phyloP scores from a whole-genome alignment of 2,797 vertebrate species.

The Pangasius sanitwongsei region DNA sequence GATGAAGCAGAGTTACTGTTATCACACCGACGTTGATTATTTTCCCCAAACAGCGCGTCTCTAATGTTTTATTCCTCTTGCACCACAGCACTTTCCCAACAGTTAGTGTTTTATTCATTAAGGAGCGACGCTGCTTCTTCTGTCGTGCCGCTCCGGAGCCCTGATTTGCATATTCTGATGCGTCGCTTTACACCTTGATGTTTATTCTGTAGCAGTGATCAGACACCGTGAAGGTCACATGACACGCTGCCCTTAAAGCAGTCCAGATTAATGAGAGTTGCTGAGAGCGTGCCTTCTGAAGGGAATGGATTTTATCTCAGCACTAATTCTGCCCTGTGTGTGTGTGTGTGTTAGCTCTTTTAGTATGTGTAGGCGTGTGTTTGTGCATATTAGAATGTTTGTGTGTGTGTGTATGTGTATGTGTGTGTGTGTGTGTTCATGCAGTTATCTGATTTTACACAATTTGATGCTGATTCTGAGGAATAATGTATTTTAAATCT shows the following conservation, averaged over 20 bases:
- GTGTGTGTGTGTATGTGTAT: background rate
- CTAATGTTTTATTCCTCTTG: no score
- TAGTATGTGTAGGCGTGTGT: no score
- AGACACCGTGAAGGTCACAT: background rate
- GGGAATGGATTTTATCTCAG: background rate
- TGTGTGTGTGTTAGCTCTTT: background rate
- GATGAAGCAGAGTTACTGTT: no score
- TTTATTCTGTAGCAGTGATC: background rate
- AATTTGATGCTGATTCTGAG: background rate
- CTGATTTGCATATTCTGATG: no score
- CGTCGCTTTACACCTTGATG: background rate
- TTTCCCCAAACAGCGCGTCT: no score
- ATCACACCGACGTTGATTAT: no score
- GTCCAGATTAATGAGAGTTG: background rate
- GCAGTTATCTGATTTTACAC: background rate
- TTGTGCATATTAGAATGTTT: no score
- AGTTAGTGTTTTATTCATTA: background rate
- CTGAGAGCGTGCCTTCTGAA: background rate
- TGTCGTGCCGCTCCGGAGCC: no score
- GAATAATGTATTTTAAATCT: background rate
- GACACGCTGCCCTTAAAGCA: background rate
- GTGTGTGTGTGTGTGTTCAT: background rate
- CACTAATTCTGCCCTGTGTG: background rate
- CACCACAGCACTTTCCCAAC: no score
- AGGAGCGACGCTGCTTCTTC: no score